Percentiles rank a stretch among this genome's conserved stretches.
Conservation (phyloP, 2,888 invertebrate species). For the Drosophila formosana region DNA sequence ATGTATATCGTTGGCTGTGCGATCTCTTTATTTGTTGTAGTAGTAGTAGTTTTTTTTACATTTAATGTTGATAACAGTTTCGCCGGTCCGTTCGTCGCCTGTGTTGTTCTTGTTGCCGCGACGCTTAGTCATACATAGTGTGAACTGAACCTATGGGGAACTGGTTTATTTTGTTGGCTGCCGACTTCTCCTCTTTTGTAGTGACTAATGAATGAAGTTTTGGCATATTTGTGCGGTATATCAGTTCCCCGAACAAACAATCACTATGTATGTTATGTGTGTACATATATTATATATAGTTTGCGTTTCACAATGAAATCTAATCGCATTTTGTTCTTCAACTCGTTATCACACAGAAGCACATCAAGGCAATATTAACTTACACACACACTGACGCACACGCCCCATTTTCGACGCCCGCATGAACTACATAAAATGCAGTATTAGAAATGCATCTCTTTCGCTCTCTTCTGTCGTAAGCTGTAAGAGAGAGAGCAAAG, state of each 20-base stretch:
- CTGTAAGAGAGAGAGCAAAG: background rate
- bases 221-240: slow-evolving; percentile 30
- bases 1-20: slow-evolving; percentile 19
- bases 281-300: slow-evolving; percentile 35
- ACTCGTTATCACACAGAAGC: slow-evolving; percentile 60
- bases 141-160: slow-evolving; percentile 19
- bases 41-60: slow-evolving; percentile 25
- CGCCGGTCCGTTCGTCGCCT: slow-evolving; percentile 40
- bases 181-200: slow-evolving; percentile 35
- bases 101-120: slow-evolving; percentile 13
- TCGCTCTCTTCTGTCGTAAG: slow-evolving; percentile 1
- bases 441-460: slow-evolving; percentile 18
- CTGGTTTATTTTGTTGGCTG: slow-evolving; percentile 55
- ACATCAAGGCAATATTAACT: slow-evolving; percentile 8
- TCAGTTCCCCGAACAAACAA: slow-evolving; percentile 33
- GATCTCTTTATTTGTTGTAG: slow-evolving; percentile 17
- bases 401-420: slow-evolving; percentile 52
- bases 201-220: slow-evolving; percentile 50
- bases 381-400: slow-evolving; percentile 27
- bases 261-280: slow-evolving; percentile 4
- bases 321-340: slow-evolving; percentile 57
- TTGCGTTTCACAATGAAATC: slow-evolving; percentile 61
- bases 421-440: slow-evolving; percentile 39
- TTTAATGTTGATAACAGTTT: slow-evolving; percentile 46
- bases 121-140: slow-evolving; percentile 56